Conservation (phyloP, 2,113 vertebrate genomes). For the Pterocles gutturalis region DNA sequence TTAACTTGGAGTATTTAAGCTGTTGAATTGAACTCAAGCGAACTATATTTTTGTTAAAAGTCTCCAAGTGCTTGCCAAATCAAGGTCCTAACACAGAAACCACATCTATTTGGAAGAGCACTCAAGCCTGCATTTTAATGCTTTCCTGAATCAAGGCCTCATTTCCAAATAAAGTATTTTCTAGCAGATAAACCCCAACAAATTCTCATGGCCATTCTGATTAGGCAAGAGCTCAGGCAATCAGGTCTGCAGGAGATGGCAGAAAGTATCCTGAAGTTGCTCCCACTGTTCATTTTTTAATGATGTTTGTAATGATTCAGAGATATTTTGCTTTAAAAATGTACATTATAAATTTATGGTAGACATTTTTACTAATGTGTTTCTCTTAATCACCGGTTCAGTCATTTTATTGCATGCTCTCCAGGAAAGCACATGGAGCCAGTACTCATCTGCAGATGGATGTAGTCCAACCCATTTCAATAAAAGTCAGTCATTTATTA, state of each 20-base stretch:
- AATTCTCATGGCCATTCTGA: neutral
- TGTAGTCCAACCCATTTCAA: neutral
- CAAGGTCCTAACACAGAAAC: neutral
- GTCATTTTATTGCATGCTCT: constrained; percentile 11
- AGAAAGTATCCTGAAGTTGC: neutral
- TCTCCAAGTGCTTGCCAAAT: neutral
- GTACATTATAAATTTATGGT: constrained; percentile 26
- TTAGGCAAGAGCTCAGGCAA: neutral
- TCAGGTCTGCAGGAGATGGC: neutral
- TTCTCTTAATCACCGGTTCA: constrained; percentile 15
- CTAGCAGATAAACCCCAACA: neutral
- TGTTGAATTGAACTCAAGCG: neutral
- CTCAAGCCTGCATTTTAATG: neutral
- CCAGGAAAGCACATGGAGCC: constrained; percentile 22
- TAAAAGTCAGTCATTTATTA: constrained; percentile 7
- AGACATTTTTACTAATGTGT: constrained; percentile 27
- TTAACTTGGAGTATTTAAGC: neutral
- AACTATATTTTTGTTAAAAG: constrained; percentile 5
- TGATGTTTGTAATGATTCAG: constrained; percentile 4
- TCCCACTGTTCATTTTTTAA: constrained; percentile 23
- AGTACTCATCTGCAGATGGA: constrained; percentile 24
- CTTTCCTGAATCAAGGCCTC: neutral
- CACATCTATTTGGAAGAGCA: neutral
- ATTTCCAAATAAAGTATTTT: neutral
- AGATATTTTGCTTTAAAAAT: constrained; percentile 1